Percentiles rank a stretch among this genome's conserved stretches.
These are phyloP conservation scores for Notarius quadriscutis DNA, from an alignment of 2,113 vertebrate species.

Conservation along the genomic window DNA sequence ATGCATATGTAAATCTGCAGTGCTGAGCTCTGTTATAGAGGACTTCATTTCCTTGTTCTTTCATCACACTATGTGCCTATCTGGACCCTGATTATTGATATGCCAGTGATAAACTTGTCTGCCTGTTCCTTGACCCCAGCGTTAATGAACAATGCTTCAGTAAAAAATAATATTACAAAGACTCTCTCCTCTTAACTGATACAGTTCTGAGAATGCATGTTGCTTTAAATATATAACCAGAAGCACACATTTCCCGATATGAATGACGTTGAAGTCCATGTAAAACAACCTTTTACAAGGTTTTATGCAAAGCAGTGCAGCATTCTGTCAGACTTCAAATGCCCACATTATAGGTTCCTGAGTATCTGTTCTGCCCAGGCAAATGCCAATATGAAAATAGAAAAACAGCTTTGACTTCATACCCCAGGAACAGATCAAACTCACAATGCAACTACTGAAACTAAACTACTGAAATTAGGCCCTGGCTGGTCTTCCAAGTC, in stretches of 20 bases:
- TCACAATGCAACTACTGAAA: not conserved
- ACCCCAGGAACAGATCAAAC: not conserved
- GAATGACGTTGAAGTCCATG: not conserved
- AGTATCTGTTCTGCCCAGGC: not conserved
- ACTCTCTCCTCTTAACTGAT: not conserved
- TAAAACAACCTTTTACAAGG: not conserved
- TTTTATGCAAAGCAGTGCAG: conserved; percentile 28
- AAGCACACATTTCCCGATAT: not conserved
- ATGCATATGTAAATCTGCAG: conserved; percentile 20
- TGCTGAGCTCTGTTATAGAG: not conserved
- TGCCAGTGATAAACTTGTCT: not conserved
- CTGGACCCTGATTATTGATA: conserved; percentile 9
- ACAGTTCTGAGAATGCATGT: conserved; percentile 4
- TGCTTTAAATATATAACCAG: not conserved
- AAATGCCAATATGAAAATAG: not conserved
- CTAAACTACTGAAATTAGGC: not conserved
- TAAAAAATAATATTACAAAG: not conserved
- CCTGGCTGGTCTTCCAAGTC: not conserved
- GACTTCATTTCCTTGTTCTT: conserved; percentile 23
- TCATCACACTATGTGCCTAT: not conserved
- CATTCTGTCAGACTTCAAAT: not conserved
- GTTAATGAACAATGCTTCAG: not conserved
- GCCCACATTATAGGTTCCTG: not conserved
- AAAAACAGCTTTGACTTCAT: not conserved
- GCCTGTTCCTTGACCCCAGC: not conserved